Percentiles rank a stretch among this genome's conserved stretches.
phyloP scores from a whole-genome alignment of 2,888 invertebrate species.

The Lasioglossum villosulum region DNA sequence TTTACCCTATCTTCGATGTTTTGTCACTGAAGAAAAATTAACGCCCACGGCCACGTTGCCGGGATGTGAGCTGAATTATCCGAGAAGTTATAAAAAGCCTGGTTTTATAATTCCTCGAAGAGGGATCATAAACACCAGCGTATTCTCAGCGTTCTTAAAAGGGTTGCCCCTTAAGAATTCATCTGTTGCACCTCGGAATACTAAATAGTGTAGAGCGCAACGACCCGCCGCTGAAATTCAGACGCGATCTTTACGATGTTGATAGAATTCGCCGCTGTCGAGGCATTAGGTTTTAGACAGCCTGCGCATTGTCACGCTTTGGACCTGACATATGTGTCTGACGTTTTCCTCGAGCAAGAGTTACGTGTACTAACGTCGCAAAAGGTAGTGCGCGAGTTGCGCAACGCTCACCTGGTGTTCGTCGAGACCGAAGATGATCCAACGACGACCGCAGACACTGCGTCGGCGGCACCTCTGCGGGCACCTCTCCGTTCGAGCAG shows the following conservation, averaged over 20 bases:
- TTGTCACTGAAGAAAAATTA: not conserved
- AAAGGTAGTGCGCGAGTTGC: not conserved
- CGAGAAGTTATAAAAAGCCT: not conserved
- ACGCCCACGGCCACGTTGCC: too few species aligned
- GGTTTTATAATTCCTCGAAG: not conserved
- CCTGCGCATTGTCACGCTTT: not conserved
- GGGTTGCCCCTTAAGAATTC: not conserved
- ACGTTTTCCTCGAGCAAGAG: not conserved
- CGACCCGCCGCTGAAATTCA: not conserved
- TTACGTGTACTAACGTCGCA: not conserved
- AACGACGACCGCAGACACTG: conserved; percentile 87
- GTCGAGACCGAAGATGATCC: conserved; percentile 86
- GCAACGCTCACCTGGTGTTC: conserved; percentile 54
- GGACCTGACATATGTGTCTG: not conserved
- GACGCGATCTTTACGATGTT: not conserved
- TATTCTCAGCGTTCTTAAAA: not conserved
- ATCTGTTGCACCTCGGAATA: not conserved
- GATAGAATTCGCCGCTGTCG: too few species aligned
- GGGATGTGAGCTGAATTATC: not conserved
- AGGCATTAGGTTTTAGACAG: not conserved
- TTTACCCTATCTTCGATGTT: not conserved
- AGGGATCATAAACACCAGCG: not conserved
- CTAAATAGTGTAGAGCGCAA: not conserved
- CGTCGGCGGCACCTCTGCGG: conserved; percentile 83
- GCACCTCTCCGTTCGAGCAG: conserved; percentile 86